These are phyloP conservation scores for Hydropsyche tenuis DNA, from an alignment of 1,140 invertebrate species.

Conservation along the genomic window DNA sequence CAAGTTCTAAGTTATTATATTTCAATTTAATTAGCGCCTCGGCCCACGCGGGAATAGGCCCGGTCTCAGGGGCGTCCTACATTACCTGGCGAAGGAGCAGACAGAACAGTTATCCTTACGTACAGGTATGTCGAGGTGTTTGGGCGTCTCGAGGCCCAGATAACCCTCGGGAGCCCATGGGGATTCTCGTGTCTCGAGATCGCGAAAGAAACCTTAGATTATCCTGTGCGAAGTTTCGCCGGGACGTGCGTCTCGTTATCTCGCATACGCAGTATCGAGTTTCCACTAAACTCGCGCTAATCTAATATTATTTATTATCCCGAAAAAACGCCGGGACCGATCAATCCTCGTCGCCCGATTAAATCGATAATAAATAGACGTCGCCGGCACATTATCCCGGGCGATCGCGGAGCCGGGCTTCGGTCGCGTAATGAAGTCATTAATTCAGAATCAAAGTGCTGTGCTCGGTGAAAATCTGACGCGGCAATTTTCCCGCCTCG, in stretches of 20 bases:
- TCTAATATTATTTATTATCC: too few species aligned
- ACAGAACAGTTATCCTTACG: neutral
- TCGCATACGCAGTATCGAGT: too few species aligned
- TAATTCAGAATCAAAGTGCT: slow-evolving; percentile 38
- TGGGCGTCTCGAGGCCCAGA: neutral
- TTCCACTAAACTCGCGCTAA: too few species aligned
- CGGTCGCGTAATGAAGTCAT: slow-evolving; percentile 38
- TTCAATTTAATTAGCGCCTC: slow-evolving; percentile 1
- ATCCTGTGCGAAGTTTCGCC: slow-evolving; percentile 3
- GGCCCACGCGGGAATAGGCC: neutral
- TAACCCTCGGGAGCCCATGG: neutral
- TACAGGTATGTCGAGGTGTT: neutral
- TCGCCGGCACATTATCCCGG: slow-evolving; percentile 10
- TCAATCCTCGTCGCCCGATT: too few species aligned
- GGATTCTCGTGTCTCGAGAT: neutral
- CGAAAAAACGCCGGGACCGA: too few species aligned
- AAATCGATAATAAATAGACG: slow-evolving; percentile 25
- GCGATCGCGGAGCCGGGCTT: slow-evolving; percentile 30
- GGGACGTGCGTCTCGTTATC: too few species aligned
- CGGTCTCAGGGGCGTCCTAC: slow-evolving; percentile 24
- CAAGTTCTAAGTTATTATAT: slow-evolving; percentile 6
- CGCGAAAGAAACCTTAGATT: slow-evolving; percentile 25
- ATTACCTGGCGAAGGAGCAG: slow-evolving; percentile 3
- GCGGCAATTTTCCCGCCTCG: slow-evolving; percentile 27
- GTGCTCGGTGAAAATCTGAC: slow-evolving; percentile 31